Evolutionary conservation across 53 echinoderm and acorn worm species (phyloP), one percentile per base, ranked within the genome.

Genomic region (Patiria pectinifera): DNA sequence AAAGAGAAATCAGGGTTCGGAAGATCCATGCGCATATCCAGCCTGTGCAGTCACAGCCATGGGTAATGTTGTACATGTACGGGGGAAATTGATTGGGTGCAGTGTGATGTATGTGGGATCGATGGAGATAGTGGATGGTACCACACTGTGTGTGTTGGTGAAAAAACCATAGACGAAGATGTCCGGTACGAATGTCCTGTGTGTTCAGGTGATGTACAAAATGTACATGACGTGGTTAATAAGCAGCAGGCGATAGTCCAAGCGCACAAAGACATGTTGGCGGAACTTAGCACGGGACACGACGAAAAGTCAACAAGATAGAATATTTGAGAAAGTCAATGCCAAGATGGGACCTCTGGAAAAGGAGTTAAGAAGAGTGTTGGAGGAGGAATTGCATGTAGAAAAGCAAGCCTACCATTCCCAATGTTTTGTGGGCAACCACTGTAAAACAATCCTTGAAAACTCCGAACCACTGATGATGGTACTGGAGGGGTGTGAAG

Each of bases 401-500:
- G 62, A 89, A 45, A 91, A 84, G n/a, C 91, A 93, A 62, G 94
- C 94, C 18, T 94, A 91, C 46, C 91, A 91, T 44, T 91, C 91
- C 19, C 85, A 91, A 45, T 84, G 94, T 47, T 93, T 91, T 61
- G 94, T 93, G 2, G 91, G 94, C 2, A 91, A 93, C 62, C 90
- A 90, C 74, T 93, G 91, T 70, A 91, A 91, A 61, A 91, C 63
- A 22, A 91, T 91, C 13, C 48, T 93, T 2, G 81, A 62, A 13
- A 21, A 82, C 3, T 62, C 79, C 3, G n/a, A 82, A 4, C 6
- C 63, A 26, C 45, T 91, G 4, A 11, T 89, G 26, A 47, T 4
- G 0, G 71, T 58, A 22, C 45, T 83, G 71, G 47, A 83, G 3
- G 91, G 84, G 16, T 46, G 19, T 59, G n/a, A 6, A 18, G 83